Conservation (phyloP, 2,113 vertebrate species). For the Hyperopisus bebe region DNA sequence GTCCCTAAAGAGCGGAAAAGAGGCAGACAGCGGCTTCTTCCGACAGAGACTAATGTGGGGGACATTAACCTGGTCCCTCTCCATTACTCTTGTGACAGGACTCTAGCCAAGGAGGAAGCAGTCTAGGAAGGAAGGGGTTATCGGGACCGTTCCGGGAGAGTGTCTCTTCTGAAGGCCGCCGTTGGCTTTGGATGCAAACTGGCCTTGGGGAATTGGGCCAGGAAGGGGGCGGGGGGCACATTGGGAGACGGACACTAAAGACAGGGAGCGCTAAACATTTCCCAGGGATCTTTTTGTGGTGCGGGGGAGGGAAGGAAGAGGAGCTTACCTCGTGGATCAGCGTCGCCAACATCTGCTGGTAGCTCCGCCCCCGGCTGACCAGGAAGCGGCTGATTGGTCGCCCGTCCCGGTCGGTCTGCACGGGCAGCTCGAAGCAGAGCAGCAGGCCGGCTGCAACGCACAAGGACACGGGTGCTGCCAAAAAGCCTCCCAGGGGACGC, state of each 20-base stretch:
- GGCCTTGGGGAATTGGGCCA: neutral
- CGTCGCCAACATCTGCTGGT: constrained; percentile 77
- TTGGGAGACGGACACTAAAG: neutral
- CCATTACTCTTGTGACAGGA: neutral
- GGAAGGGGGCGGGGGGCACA: neutral
- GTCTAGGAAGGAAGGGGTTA: neutral
- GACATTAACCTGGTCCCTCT: neutral
- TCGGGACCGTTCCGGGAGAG: neutral
- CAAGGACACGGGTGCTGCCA: constrained; percentile 16
- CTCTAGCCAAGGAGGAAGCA: neutral
- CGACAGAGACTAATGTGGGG: constrained; percentile 18
- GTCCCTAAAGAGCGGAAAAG: neutral
- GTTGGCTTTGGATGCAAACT: neutral
- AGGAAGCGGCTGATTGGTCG: constrained; percentile 76
- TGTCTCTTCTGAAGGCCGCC: neutral
- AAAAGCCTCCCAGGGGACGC: neutral
- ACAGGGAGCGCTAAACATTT: neutral
- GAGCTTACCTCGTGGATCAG: constrained; percentile 79
- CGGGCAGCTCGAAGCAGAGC: constrained; percentile 77
- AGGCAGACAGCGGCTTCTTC: neutral
- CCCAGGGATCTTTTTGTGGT: neutral
- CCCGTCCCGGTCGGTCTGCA: constrained; percentile 77
- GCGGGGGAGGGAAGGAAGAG: neutral
- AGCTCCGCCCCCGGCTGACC: constrained; percentile 73
- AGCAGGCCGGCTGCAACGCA: constrained; percentile 76